Base-by-base conservation (phyloP, 1,140 invertebrate genomes). In the Luehdorfia chinensis region DNA sequence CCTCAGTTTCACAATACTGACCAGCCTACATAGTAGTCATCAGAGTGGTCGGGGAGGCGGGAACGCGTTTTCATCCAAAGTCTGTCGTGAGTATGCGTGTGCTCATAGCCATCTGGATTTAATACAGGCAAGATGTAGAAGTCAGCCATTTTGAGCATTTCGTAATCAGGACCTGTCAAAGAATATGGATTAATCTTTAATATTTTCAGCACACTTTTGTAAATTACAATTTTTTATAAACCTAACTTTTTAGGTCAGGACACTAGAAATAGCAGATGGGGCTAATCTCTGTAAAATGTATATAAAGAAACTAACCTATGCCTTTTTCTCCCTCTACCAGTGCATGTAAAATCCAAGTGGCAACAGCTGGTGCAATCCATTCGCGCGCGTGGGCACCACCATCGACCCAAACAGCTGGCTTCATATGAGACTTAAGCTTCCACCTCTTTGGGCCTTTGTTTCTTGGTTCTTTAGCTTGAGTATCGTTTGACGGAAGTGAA, bases 61-160 rank as follows among this genome's bases (percentile, higher is more conserved):
- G 91, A 92, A 14, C 92, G 86, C 3, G 92, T 95, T 84, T 96
- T 96, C 34, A 91, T 88, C 94, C 94, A 96, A n/a, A 95, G 87
- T 1, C 93, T 87, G 68, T 94, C 89, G 69, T 90, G 88, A 69
- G 89, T 91, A 66, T 94, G 92, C 41, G 92, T 92, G 64, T 91
- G 94, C 56, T 93, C 93, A 70, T 95, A 95, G 1, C 94, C 94
- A 68, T 96, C 94, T 0, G 94, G 94, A 87, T 96, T 96, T 9
- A 90, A 79, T 5, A 94, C 88, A 0, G 94, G 94, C 61, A 95
- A 80, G 23, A 97, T 90, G 66, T 92, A 91, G 91, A 94, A 95
- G 59, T 95, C 93, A 13, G 91, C 91, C 15, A 88, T 84, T 12
- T 93, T 89, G 11, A 94, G 71, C 4, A 94, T 54, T 3, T 88